Conservation (phyloP, 2,797 vertebrate species). For the Cetoscarus ocellatus region DNA sequence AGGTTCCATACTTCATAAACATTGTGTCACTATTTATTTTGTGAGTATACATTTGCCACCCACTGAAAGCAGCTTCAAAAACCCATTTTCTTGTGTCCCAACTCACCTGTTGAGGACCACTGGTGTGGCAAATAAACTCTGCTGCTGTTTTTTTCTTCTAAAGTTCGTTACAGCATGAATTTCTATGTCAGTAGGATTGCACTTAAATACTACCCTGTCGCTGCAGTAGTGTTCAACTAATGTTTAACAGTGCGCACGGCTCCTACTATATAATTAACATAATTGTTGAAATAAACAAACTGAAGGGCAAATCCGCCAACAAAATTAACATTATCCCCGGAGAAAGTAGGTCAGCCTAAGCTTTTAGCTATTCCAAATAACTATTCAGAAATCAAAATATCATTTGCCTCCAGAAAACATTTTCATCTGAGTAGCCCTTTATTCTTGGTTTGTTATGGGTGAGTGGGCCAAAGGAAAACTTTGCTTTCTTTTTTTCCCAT, state of each 20-base stretch:
- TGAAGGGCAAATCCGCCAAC: background rate
- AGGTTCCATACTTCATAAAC: no score
- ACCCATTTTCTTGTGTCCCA: no score
- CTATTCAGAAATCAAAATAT: slow-evolving; percentile 3
- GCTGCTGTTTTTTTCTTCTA: no score
- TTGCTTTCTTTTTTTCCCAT: slow-evolving; percentile 1
- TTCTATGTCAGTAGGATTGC: no score
- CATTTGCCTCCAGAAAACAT: background rate
- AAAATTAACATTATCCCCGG: background rate
- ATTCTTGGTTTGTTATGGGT: background rate
- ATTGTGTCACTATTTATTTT: no score
- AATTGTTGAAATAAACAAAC: background rate
- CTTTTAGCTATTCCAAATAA: background rate
- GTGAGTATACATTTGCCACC: no score
- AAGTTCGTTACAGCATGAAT: no score
- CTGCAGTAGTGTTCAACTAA: background rate
- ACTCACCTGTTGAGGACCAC: no score
- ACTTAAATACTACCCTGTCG: background rate
- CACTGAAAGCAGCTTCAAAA: no score
- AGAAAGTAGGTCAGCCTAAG: background rate
- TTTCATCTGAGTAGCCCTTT: background rate
- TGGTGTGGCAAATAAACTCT: no score
- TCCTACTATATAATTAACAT: background rate
- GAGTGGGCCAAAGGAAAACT: background rate
- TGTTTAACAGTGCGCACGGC: background rate